A percentile compares a stretch with the other conserved stretches of the same genome.
Evolutionary conservation across 2,113 vertebrate genomes (phyloP).

Genomic region (Corythornis vintsioides): DNA sequence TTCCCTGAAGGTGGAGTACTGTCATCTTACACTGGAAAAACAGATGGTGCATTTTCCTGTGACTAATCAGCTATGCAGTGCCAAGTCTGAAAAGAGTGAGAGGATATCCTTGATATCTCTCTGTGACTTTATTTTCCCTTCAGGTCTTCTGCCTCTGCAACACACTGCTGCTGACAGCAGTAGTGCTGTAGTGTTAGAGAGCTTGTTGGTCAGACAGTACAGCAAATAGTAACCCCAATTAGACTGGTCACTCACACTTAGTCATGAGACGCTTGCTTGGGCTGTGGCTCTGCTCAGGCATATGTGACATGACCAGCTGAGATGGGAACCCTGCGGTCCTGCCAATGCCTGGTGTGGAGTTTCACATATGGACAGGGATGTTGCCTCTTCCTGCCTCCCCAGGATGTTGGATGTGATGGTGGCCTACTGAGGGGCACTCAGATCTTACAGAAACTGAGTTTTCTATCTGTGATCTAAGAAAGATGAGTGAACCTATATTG

Average conservation of each 20-base stretch:
- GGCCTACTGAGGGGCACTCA: background rate
- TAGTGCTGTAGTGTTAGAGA: fast-evolving
- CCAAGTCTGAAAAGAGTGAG: background rate
- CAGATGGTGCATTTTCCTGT: slow-evolving; percentile 4
- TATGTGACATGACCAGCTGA: background rate
- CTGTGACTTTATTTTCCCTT: background rate
- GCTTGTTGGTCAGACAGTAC: fast-evolving
- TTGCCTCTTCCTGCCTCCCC: background rate
- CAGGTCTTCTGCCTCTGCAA: background rate
- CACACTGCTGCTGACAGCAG: fast-evolving
- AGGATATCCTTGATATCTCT: background rate
- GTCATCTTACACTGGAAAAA: background rate
- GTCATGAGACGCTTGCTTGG: background rate
- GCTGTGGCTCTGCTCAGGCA: fast-evolving
- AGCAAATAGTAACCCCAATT: background rate
- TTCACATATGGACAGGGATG: background rate
- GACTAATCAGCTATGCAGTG: background rate
- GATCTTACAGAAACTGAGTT: background rate
- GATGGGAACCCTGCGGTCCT: background rate
- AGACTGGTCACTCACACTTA: background rate
- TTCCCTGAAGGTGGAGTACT: background rate
- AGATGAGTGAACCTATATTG: background rate
- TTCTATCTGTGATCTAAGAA: background rate
- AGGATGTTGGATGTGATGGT: background rate
- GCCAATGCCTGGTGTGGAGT: background rate